Conservation (phyloP, 2,888 invertebrate species). For the Megamerina dolium region DNA sequence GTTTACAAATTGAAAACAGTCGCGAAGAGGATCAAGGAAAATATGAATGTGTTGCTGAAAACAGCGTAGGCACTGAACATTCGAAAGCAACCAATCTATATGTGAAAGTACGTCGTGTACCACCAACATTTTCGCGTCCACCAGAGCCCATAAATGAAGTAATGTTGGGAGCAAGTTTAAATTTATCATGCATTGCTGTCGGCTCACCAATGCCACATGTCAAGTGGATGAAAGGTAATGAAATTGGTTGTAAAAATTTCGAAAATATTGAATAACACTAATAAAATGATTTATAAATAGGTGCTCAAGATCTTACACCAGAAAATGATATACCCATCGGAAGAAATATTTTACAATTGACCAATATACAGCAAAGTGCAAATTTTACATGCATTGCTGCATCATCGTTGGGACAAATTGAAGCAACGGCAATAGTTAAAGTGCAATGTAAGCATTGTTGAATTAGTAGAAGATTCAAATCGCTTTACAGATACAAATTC, state of each 20-base stretch:
- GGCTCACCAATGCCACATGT: slow-evolving; percentile 98
- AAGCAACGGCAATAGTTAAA: slow-evolving; percentile 80
- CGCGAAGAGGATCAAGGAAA: slow-evolving; percentile 90
- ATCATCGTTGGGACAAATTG: slow-evolving; percentile 88
- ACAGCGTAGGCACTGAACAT: slow-evolving; percentile 86
- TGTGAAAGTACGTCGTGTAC: slow-evolving; percentile 92
- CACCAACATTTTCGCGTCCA: slow-evolving; percentile 91
- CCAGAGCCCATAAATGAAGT: slow-evolving; percentile 83
- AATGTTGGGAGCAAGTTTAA: slow-evolving; percentile 84
- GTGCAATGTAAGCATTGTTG: slow-evolving; percentile 78
- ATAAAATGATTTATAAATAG: slow-evolving; percentile 34
- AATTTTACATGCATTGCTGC: slow-evolving; percentile 97
- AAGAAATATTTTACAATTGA: slow-evolving; percentile 78
- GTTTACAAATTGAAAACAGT: slow-evolving; percentile 80
- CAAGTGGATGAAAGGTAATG: slow-evolving; percentile 76
- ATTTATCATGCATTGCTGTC: slow-evolving; percentile 92
- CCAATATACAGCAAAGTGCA: slow-evolving; percentile 82
- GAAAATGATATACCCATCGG: slow-evolving; percentile 82
- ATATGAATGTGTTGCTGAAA: slow-evolving; percentile 95
- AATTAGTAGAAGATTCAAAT: neutral
- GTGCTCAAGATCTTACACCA: slow-evolving; percentile 76
- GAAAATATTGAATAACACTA: neutral
- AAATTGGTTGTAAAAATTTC: neutral
- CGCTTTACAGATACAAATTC: neutral
- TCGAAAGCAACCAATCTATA: slow-evolving; percentile 85